Evolutionary conservation across 2,797 vertebrate species (phyloP).

Genomic region (Xiphorhynchus erythropygius): DNA sequence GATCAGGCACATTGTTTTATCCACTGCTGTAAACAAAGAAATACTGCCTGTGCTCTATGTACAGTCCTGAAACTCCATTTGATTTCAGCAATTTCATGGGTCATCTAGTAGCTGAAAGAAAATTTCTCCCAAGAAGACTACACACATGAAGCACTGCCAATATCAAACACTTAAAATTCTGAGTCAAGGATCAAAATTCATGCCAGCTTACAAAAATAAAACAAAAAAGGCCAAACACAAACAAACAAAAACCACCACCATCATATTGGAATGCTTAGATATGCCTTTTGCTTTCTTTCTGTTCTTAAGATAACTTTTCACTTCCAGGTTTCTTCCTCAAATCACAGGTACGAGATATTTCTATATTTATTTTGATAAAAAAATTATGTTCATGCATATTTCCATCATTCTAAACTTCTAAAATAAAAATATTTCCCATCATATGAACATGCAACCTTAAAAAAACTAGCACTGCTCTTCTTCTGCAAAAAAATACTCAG

Average conservation of each 20-base stretch:
- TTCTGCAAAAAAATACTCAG: not conserved
- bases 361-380: not conserved
- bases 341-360: not conserved
- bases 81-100: conserved; percentile 59
- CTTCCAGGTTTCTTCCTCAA: not conserved
- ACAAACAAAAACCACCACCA: too few species aligned
- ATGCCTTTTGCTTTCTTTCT: not conserved
- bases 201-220: not conserved
- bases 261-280: not conserved
- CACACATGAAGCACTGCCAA: not conserved
- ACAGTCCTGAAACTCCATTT: conserved; percentile 43
- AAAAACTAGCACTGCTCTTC: not conserved
- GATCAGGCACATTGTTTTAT: conserved; percentile 33
- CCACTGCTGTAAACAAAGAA: conserved; percentile 54
- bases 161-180: not conserved
- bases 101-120: conserved; percentile 38
- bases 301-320: not conserved
- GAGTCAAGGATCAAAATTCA: not conserved
- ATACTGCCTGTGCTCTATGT: not conserved
- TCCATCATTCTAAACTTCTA: not conserved
- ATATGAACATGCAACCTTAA: not conserved
- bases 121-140: conserved; percentile 39
- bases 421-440: not conserved
- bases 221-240: not conserved
- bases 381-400: not conserved